Evolutionary conservation across 2,113 vertebrate genomes (phyloP).

Genomic region (Microcebus jonahi): DNA sequence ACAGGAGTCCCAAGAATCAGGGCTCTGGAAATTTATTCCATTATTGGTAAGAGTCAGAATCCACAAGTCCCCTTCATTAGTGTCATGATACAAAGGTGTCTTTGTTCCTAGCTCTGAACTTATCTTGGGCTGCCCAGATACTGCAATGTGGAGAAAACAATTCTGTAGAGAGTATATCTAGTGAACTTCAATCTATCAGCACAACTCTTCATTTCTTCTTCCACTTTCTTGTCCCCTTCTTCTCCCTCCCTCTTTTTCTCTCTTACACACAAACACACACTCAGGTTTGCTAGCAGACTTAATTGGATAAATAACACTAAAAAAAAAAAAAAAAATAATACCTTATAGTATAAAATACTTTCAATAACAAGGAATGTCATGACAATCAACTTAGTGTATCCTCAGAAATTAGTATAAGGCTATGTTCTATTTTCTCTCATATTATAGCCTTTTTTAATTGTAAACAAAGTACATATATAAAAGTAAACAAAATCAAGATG

Average conservation of each 20-base stretch:
- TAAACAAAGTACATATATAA: background rate
- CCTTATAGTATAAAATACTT: slow-evolving; percentile 10
- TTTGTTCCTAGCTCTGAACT: background rate
- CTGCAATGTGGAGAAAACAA: background rate
- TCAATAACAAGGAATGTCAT: background rate
- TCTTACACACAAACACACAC: background rate
- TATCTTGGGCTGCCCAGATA: background rate
- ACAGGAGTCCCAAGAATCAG: background rate
- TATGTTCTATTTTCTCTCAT: background rate
- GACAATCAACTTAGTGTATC: background rate
- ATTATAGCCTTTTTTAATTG: background rate
- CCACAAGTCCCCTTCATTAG: background rate
- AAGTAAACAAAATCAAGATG: background rate
- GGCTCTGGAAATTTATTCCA: background rate
- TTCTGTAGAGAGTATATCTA: background rate
- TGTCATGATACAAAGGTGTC: background rate
- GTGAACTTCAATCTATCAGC: background rate
- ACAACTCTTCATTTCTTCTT: background rate
- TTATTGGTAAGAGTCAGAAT: background rate
- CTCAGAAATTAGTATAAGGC: background rate
- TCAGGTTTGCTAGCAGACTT: background rate
- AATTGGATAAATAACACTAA: background rate
- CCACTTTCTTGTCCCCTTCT: background rate
- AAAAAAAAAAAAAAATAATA: background rate
- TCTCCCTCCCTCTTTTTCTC: background rate